Evolutionary conservation across 2,113 vertebrate genomes (phyloP), one percentile per base, ranked within the genome.

Genomic region (Chrysochloris asiatica): DNA sequence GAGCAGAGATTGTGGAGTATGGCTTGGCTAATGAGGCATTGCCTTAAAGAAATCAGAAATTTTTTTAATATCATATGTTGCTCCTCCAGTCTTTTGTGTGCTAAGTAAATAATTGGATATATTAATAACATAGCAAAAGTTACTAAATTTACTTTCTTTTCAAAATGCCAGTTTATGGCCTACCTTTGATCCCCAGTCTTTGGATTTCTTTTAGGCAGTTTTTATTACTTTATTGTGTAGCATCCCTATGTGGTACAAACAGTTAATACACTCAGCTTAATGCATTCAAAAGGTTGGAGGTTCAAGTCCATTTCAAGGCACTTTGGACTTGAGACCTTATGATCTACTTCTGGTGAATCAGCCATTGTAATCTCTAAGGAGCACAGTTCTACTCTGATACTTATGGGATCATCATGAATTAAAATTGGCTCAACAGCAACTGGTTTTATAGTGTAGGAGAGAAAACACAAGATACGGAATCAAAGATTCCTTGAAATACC

Each of bases 401-500:
- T 69, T 36, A 69, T 38, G 67, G n/a, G n/a, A 38, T 33, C 19
- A 38, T 19, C 67, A 38, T 38, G 8, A 38, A 38, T 38, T 36
- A 38, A 69, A 69, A 69, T 69, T 10, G 4, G 38, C 19, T 38
- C n/a, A 22, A 33, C 3, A 28, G 8, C 67, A 69, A 69, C 19
- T 14, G 16, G 12, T 67, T 67, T 13, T 67, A n/a, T n/a, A n/a
- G 6, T 36, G 63, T 36, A 36, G 63, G 4, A 87, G 56, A 91
- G 76, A 83, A 89, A 90, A 91, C 36, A 76, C 38, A 79, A 92
- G 91, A 96, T 95, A 93, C 90, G 54, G 71, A 88, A 43, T 94
- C 50, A 94, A 89, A 95, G 77, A 88, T 24, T 86, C n/a, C 85
- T 83, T 90, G 82, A 95, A n/a, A 92, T 82, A 88, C 36, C 50